Percentiles rank a stretch among this genome's conserved stretches.
Evolutionary conservation across 1,140 invertebrate genomes (phyloP).

Genomic region (Aricia agestis): DNA sequence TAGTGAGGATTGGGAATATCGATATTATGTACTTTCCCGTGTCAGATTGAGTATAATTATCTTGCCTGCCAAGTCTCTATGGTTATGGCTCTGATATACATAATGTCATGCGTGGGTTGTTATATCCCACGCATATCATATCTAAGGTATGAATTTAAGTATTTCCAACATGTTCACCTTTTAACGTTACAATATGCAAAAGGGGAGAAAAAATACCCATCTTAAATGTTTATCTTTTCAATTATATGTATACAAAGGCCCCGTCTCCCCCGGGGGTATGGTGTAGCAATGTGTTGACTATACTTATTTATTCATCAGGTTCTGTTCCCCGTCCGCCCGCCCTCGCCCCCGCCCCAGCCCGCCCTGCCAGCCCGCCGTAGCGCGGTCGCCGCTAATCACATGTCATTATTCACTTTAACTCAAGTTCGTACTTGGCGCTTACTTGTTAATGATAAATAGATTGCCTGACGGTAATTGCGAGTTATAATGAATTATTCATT

Average conservation of each 20-base stretch:
- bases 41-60: no score
- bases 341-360: background rate
- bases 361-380: background rate
- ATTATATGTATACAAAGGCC: conserved; percentile 16
- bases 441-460: conserved; percentile 25
- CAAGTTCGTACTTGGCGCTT: conserved; percentile 24
- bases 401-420: conserved; percentile 31
- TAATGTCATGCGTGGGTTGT: no score
- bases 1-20: no score
- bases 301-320: conserved; percentile 23
- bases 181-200: background rate
- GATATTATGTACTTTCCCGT: no score
- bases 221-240: conserved; percentile 16
- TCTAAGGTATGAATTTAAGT: background rate
- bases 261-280: conserved; percentile 7
- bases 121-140: no score
- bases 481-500: conserved; percentile 13
- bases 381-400: conserved; percentile 23
- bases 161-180: background rate
- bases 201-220: background rate
- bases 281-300: conserved; percentile 13
- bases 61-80: no score
- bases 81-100: no score
- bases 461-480: conserved; percentile 14
- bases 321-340: background rate